Evolutionary conservation across 2,888 invertebrate species (phyloP), one percentile per base, ranked within the genome.

Genomic region (Sinopyrophorus schimmeli): DNA sequence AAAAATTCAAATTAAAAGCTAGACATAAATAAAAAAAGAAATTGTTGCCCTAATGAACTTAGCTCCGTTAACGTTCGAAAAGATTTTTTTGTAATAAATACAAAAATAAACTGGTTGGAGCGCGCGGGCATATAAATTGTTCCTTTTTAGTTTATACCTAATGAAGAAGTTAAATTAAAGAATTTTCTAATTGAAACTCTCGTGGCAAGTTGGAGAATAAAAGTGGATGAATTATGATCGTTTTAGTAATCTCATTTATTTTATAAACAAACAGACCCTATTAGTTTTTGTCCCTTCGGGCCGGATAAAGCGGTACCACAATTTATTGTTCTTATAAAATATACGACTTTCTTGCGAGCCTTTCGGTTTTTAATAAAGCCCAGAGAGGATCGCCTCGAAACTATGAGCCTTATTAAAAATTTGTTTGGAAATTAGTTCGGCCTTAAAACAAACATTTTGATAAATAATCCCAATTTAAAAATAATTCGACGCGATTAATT

Each of bases 221-320:
- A 42, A 43, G 26, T 28, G 21, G 16, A 49, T 49, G 43, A 49
- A 43, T 49, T 49, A 49, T 49, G 43, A 38, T 43, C 39, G 43
- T 49, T 49, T 53, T 48, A 48, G 57, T 57, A 57, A 57, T 57
- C 55, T 52, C 55, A 58, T 58, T 58, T 56, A 55, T 56, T 56
- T 58, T 47, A 50, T 55, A 58, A 58, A 58, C 58, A 55, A 58
- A 58, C 58, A 58, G 54, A 56, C 50, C 54, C 42, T 50, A 54
- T 54, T 54, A 54, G 49, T 43, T 49, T 43, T 42, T 21, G 42
- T 49, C 43, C 43, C 49, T 43, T 27, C 10, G 26, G 43, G 49
- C 49, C 21, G 23, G 23, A n/a, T 31, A 35, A n/a, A 12, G 24
- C 11, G 15, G 18, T 18, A 26, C 18, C 27, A 21, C 18, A 48